Percentiles rank a stretch among this genome's conserved stretches.
Evolutionary conservation across 2,888 invertebrate species (phyloP).

Genomic region (Drosophila neotestacea): DNA sequence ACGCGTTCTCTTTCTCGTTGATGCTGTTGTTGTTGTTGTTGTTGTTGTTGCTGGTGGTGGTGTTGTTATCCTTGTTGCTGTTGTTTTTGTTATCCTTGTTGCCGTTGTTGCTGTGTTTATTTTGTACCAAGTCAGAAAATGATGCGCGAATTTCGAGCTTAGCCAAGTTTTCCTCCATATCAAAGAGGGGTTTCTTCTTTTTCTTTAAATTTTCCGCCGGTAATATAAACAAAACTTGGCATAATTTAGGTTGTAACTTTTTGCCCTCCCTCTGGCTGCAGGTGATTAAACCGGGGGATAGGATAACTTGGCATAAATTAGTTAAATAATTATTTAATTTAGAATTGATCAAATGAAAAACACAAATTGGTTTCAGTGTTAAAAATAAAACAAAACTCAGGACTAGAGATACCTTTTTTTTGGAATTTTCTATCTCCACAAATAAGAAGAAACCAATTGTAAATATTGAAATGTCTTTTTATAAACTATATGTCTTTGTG

Average conservation of each 20-base stretch:
- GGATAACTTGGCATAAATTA: neutral
- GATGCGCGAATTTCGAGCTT: conserved; percentile 17
- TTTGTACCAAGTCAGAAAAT: conserved; percentile 44
- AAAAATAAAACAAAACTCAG: neutral
- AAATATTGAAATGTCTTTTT: too few species aligned
- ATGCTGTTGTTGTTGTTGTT: neutral
- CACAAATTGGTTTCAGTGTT: neutral
- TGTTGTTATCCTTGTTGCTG: neutral
- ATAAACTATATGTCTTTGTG: too few species aligned
- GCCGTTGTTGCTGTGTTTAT: conserved; percentile 42
- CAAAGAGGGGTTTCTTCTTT: conserved; percentile 50
- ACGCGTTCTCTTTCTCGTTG: conserved; percentile 11
- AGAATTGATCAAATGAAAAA: neutral
- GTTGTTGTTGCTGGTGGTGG: too few species aligned
- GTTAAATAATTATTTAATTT: conserved; percentile 8
- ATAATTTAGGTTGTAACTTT: conserved; percentile 19
- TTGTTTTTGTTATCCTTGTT: conserved; percentile 1
- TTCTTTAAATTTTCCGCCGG: conserved; percentile 20
- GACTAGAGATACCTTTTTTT: too few species aligned
- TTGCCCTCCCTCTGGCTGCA: neutral
- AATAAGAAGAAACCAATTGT: too few species aligned
- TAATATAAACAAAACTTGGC: conserved; percentile 45
- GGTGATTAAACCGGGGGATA: conserved; percentile 4
- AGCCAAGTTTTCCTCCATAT: conserved; percentile 33
- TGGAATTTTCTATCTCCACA: too few species aligned